Percentiles rank a stretch among this genome's conserved stretches.
Evolutionary conservation across 2,888 invertebrate species (phyloP).

Genomic region (Platerodrilus igneus): DNA sequence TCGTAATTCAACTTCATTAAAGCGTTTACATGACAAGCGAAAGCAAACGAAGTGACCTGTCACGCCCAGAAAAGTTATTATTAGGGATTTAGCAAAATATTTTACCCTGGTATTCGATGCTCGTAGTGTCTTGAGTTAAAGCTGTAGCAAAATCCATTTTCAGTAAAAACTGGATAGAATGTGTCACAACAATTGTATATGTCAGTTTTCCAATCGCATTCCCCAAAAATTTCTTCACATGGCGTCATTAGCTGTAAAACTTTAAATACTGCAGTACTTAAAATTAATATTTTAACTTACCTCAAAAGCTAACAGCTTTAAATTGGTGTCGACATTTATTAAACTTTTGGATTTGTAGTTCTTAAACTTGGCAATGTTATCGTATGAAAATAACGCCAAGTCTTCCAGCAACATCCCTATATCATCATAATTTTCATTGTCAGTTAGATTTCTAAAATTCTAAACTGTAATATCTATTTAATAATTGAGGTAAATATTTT

Average conservation of each 20-base stretch:
- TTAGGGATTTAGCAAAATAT: neutral
- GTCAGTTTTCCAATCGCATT: constrained; percentile 66
- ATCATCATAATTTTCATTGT: constrained; percentile 26
- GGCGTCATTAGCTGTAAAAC: constrained; percentile 54
- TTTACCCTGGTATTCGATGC: constrained; percentile 47
- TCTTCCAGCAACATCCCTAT: constrained; percentile 42
- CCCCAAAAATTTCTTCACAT: constrained; percentile 58
- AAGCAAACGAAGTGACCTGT: neutral
- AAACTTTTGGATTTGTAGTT: constrained; percentile 28
- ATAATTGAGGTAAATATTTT: neutral
- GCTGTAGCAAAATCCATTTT: constrained; percentile 69
- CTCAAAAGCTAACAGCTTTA: constrained; percentile 34
- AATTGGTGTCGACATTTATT: constrained; percentile 28
- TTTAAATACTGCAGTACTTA: constrained; percentile 4
- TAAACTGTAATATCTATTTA: neutral
- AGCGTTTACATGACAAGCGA: constrained; percentile 8
- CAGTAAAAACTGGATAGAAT: constrained; percentile 67
- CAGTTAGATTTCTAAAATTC: constrained; percentile 10
- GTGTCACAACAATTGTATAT: constrained; percentile 61
- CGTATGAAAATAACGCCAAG: constrained; percentile 46
- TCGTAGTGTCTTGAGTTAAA: constrained; percentile 64
- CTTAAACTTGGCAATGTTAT: constrained; percentile 38
- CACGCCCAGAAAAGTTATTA: constrained; percentile 2
- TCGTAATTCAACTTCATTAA: constrained; percentile 8
- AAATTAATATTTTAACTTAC: constrained; percentile 27